Evolutionary conservation across 2,888 invertebrate species (phyloP).

Genomic region (Entomobrya multifasciata): DNA sequence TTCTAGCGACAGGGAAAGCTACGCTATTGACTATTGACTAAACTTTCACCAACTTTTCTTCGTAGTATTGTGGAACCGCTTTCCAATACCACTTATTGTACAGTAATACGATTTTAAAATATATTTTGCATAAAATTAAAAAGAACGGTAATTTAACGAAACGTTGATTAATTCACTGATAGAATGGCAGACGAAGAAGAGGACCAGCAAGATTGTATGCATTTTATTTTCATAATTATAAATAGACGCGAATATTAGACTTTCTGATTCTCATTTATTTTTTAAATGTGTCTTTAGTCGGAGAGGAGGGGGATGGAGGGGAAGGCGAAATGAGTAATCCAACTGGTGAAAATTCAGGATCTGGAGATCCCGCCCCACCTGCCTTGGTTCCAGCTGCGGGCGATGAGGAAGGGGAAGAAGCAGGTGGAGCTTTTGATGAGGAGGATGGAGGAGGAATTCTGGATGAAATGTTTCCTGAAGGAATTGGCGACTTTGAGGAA

Average conservation of each 20-base stretch:
- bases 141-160: not conserved
- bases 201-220: not conserved
- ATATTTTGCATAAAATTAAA: not conserved
- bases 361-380: not conserved
- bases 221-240: not conserved
- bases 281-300: no score
- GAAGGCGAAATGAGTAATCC: not conserved
- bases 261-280: no score
- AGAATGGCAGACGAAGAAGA: slow-evolving; percentile 33
- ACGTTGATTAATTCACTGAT: no score
- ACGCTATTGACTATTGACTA: slow-evolving; percentile 10
- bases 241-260: not conserved
- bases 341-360: not conserved
- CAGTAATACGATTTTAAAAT: no score
- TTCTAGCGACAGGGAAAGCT: not conserved
- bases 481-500: slow-evolving; percentile 57
- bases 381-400: not conserved
- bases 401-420: no score
- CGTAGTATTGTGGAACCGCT: no score
- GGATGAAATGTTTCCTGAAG: slow-evolving; percentile 62
- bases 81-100: no score
- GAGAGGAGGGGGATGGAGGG: not conserved
- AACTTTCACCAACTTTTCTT: slow-evolving; percentile 36
- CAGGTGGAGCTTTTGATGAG: not conserved
- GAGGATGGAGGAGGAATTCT: slow-evolving; percentile 29